Base-by-base conservation (phyloP, 2,888 invertebrate species). In the Lasius fuliginosus region DNA sequence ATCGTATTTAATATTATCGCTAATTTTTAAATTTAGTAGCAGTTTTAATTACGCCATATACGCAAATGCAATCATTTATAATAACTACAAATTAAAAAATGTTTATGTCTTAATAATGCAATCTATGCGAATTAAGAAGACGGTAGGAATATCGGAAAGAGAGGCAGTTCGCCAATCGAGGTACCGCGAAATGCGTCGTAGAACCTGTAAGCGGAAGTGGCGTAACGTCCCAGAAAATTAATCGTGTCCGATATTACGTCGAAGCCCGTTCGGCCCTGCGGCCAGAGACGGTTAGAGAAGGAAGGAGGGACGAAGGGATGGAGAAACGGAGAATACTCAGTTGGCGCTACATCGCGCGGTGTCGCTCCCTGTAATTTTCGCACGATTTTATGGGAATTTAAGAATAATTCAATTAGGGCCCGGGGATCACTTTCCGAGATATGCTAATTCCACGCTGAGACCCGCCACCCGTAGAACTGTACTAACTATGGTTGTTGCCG, bases 381-480 rank as follows among this genome's bases (percentile, higher is more conserved):
- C 93, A 90, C 93, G 94, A 95, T 94, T 95, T 95, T 95, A 95
- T 94, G 94, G 94, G 94, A 95, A 94, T 95, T 94, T 94, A 94
- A 94, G 94, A 95, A 95, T 95, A 95, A 95, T 95, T 95, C 95
- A 95, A 95, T 95, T 95, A 94, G 94, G 92, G 90, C 87, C 92
- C 92, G 92, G 93, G 94, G 94, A 94, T 94, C 93, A 93, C 93
- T 94, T 94, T 92, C 91, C 92, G 90, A 94, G 95, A 94, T 95
- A 95, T 95, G 95, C 95, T 95, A 95, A 95, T 95, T 94, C 92
- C 91, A 83, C 85, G 87, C 84, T 79, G 86, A 89, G 89, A 89
- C 85, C 89, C 88, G 88, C 74, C 84, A 75, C 75, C 88, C 77
- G 69, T 85, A 86, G 85, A 86, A 86, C 82, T 86, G 85, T 87